Conservation (phyloP, 2,113 vertebrate genomes). For the Centropristis striata region DNA sequence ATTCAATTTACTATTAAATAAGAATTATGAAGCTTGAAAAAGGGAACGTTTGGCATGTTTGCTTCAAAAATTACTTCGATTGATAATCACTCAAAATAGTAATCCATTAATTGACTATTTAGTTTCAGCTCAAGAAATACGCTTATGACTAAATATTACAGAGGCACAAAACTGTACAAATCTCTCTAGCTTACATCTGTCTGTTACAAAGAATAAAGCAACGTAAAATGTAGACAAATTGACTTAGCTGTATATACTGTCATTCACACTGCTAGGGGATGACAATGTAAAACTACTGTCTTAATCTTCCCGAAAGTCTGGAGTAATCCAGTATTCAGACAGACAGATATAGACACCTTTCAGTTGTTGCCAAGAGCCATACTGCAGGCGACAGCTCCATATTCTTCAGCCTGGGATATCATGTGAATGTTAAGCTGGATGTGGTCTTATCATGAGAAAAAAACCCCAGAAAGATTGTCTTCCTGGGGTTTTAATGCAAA, state of each 20-base stretch:
- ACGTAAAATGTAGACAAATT: constrained; percentile 6
- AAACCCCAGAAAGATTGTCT: constrained; percentile 25
- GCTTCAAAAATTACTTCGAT: not conserved
- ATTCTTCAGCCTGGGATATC: constrained; percentile 42
- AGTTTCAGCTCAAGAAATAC: constrained; percentile 1
- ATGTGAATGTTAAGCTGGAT: constrained; percentile 45
- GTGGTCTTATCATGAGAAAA: constrained; percentile 47
- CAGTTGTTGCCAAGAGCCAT: constrained; percentile 39
- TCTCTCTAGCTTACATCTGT: not conserved
- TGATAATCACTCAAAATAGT: not conserved
- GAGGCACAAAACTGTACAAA: no score
- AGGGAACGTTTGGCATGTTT: not conserved
- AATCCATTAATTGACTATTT: not conserved
- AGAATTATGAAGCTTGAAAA: not conserved
- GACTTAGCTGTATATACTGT: not conserved
- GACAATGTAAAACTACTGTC: constrained; percentile 34
- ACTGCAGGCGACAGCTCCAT: constrained; percentile 39
- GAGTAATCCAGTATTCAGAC: constrained; percentile 38
- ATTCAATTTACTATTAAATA: not conserved
- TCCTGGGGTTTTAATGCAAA: constrained; percentile 44
- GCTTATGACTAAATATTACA: not conserved
- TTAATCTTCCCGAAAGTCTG: constrained; percentile 45
- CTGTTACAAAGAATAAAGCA: not conserved
- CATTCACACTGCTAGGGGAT: constrained; percentile 23
- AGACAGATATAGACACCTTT: constrained; percentile 44